Evolutionary conservation across 2,888 invertebrate genomes (phyloP), one percentile per base, ranked within the genome.

Genomic region (Andrena haemorrhoa): DNA sequence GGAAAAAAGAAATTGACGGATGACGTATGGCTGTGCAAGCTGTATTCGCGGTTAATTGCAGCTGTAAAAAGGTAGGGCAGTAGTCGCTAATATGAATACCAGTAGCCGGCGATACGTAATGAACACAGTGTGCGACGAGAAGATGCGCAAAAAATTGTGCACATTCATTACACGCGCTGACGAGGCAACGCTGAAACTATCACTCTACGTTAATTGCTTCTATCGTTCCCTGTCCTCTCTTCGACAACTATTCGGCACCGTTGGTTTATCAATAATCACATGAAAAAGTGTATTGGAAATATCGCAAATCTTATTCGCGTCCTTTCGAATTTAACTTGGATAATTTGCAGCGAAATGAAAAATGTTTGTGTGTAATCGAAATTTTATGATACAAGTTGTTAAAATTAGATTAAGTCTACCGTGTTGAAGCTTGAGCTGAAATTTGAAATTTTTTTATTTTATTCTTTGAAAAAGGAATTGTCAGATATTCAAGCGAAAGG

Each of bases 131-230:
- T 23, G n/a, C 31, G 7, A 1, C 1, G 51, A 20, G 6, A 35
- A 1, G 20, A 20, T 31, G 12, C 31, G 2, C 12, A 31, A 31
- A 31, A 31, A 29, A 29, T 70, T 41, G 41, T 20, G 26, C 20
- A 20, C 0, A 12, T 20, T 60, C 33, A 33, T 16, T 26, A 8
- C 12, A 29, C 41, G 4, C 4, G 7, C 16, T 1, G 26, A 12
- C 4, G 12, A 26, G n/a, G 10, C 0, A 12, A 16, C 1, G 10
- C 1, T 51, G 53, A 73, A 49, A 33, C 1, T 63, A 26, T 23
- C 23, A 12, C 31, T 72, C 70, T 29, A 12, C n/a, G 41, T 61
- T 61, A 71, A 71, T 71, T 12, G 60, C 4, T 71, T 60, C 70
- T 41, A 29, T 60, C n/a, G n/a, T 20, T 60, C n/a, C 61, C 3